Evolutionary conservation across 2,888 invertebrate species (phyloP).

Genomic region (Sinopyrophorus schimmeli): DNA sequence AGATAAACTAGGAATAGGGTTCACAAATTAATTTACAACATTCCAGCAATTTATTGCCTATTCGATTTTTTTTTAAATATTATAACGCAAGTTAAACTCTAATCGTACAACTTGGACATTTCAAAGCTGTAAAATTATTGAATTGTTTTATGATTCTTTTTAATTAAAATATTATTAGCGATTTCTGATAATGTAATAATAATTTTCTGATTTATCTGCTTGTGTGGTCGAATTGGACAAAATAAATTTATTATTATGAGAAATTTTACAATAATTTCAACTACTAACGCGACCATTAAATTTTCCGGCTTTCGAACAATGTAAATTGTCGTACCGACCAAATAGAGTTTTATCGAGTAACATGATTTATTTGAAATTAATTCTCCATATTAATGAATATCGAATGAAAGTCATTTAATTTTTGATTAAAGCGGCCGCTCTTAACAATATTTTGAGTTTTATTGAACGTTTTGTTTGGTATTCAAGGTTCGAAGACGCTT

Average conservation of each 20-base stretch:
- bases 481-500: too few species aligned
- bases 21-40: too few species aligned
- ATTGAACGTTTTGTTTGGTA: not conserved
- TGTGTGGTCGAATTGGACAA: not conserved
- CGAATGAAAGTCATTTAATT: not conserved
- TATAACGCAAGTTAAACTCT: too few species aligned
- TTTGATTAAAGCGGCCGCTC: constrained; percentile 4
- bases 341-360: not conserved
- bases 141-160: too few species aligned
- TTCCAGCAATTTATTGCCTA: too few species aligned
- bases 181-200: not conserved
- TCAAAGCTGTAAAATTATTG: too few species aligned
- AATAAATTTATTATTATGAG: not conserved
- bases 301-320: constrained; percentile 3
- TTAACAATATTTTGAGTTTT: not conserved
- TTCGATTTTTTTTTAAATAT: too few species aligned
- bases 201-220: not conserved
- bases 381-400: constrained; percentile 5
- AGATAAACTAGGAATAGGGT: too few species aligned
- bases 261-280: not conserved
- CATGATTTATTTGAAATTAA: constrained; percentile 4
- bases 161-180: not conserved
- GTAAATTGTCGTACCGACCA: not conserved
- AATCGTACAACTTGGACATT: too few species aligned
- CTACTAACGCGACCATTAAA: not conserved